These are phyloP conservation scores for Zoanthus solanderi DNA, from an alignment of 92 coral and sea anemone species.

Conservation along the genomic window DNA sequence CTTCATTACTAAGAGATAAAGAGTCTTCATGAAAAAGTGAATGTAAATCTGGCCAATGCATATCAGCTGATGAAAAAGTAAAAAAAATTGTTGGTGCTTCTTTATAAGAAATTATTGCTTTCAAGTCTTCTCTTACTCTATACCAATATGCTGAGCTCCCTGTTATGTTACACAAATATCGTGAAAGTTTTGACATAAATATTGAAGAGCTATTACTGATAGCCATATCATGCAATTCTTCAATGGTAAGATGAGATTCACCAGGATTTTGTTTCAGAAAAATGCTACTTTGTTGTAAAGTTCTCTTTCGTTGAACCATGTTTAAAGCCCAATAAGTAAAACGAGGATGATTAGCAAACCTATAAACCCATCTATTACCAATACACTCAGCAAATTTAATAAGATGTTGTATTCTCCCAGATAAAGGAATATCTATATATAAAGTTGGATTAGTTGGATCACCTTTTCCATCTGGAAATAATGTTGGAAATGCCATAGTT, in stretches of 20 bases:
- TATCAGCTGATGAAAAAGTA: slow-evolving; percentile 29
- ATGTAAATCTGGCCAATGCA: slow-evolving; percentile 9
- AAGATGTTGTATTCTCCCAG: slow-evolving; percentile 3
- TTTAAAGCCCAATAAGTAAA: slow-evolving; percentile 27
- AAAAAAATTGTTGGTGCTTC: slow-evolving; percentile 34
- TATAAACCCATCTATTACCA: slow-evolving; percentile 25
- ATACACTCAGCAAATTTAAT: not conserved
- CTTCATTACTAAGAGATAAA: slow-evolving; percentile 22
- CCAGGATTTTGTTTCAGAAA: slow-evolving; percentile 33
- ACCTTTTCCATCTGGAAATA: slow-evolving; percentile 12
- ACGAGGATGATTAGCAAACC: slow-evolving; percentile 44
- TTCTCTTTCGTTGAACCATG: slow-evolving; percentile 44
- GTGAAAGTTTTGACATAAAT: slow-evolving; percentile 35
- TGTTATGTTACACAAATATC: slow-evolving; percentile 30
- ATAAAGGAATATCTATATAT: not conserved
- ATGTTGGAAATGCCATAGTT: slow-evolving; percentile 8
- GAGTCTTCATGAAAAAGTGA: slow-evolving; percentile 10
- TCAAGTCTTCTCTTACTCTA: slow-evolving; percentile 3
- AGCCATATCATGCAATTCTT: slow-evolving; percentile 39
- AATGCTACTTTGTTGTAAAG: slow-evolving; percentile 39
- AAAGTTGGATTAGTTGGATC: slow-evolving; percentile 14
- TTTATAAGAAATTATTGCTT: slow-evolving; percentile 40
- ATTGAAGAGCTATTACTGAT: slow-evolving; percentile 1
- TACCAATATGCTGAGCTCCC: slow-evolving; percentile 28
- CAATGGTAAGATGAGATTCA: slow-evolving; percentile 46